Evolutionary conservation across 1,140 invertebrate genomes (phyloP), one percentile per base, ranked within the genome.

Genomic region (Homalodisca vitripennis): DNA sequence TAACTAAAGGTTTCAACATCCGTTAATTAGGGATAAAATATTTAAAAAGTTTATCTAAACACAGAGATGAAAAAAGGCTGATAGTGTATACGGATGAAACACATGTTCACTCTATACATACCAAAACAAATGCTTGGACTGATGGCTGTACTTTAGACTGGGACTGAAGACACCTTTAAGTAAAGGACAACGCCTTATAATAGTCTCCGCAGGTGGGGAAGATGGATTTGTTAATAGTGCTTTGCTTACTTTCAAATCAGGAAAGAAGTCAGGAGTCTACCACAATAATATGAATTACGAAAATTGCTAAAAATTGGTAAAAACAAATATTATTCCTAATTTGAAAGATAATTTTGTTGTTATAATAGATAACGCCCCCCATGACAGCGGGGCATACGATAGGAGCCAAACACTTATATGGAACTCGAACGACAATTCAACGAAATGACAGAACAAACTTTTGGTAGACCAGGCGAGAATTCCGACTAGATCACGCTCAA

Each of bases 301-400:
- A 22, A 62, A 70, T 57, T 73, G 63, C 29, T 30, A 67, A 48
- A 53, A 65, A 57, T 70, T 62, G 51, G 3, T 66, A 46, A 51
- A 31, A 47, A 24, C 34, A 22, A 71, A 48, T 53, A 63, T 73
- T 53, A 68, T 80, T 6, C 77, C 78, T 26, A 80, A 79, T 65
- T n/a, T n/a, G n/a, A n/a, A n/a, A n/a, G n/a, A n/a, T n/a, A n/a
- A n/a, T n/a, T n/a, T n/a, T n/a, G n/a, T 41, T 81, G 66, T 79
- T 10, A 74, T 81, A 0, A 73, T 80, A 20, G 79, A 81, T 55
- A 80, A 80, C 70, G 80, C 76, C 6, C 68, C 77, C 0, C 80
- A 80, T 67, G 77, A 79, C 70, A 74, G 71, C 63, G 70, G 69
- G 27, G 72, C 76, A 70, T 27, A 48, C 29, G 67, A 76, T 55